phyloP scores from a whole-genome alignment of 2,113 vertebrate species.

The Oreochromis tanganicae region DNA sequence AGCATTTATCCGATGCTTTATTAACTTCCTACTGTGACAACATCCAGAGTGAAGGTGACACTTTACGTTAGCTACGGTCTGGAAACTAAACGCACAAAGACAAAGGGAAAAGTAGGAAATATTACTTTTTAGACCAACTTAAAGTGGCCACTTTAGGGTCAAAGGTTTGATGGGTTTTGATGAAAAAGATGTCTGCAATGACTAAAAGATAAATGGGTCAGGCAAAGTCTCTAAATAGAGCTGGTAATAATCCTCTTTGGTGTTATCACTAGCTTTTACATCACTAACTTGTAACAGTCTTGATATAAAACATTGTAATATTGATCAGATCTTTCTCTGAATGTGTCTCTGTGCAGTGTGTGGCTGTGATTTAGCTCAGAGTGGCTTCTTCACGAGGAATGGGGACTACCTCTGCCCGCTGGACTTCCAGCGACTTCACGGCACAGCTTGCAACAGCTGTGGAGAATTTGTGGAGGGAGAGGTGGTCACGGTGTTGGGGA shows the following conservation, averaged over 20 bases:
- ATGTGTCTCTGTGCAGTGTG: constrained; percentile 76
- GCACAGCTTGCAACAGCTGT: constrained; percentile 88
- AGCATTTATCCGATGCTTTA: not conserved
- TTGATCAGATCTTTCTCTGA: not conserved
- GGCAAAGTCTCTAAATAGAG: not conserved
- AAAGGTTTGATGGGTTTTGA: not conserved
- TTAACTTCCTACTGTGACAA: not conserved
- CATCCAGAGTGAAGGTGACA: not conserved
- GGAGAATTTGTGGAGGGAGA: constrained; percentile 93
- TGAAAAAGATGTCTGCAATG: not conserved
- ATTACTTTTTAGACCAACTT: not conserved
- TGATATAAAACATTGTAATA: not conserved
- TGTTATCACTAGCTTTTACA: not conserved
- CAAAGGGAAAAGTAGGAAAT: not conserved
- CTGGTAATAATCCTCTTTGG: not conserved
- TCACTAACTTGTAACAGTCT: not conserved
- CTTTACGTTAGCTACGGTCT: not conserved
- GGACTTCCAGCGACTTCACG: constrained; percentile 94
- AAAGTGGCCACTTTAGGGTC: not conserved
- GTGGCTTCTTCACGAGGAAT: constrained; percentile 91
- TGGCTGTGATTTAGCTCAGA: constrained; percentile 89
- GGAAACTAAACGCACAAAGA: not conserved
- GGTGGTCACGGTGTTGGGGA: constrained; percentile 90
- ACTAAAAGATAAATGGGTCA: not conserved
- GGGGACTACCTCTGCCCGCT: constrained; percentile 92